Conservation (phyloP, 2,888 invertebrate genomes). For the Dendrolimus pini region DNA sequence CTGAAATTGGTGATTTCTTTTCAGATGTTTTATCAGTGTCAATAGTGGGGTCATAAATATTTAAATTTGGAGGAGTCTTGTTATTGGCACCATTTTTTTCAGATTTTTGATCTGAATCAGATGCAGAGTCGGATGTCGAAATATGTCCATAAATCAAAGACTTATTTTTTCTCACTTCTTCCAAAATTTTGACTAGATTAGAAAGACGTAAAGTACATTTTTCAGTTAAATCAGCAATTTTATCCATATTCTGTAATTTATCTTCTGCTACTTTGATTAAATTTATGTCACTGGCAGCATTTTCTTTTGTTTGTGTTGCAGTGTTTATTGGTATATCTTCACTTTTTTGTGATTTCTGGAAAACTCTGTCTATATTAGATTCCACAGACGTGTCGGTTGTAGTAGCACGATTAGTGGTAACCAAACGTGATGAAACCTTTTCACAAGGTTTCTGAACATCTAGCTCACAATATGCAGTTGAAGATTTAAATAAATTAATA, state of each 20-base stretch:
- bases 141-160: conserved; percentile 55
- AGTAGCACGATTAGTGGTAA: conserved; percentile 17
- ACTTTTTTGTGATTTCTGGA: conserved; percentile 14
- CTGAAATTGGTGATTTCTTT: conserved; percentile 15
- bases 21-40: conserved; percentile 15
- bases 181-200: conserved; percentile 61
- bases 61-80: conserved; percentile 13
- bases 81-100: conserved; percentile 25
- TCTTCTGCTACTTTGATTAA: conserved; percentile 57
- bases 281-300: conserved; percentile 42
- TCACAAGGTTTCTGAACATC: neutral
- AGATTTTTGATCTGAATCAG: conserved; percentile 46
- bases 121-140: conserved; percentile 48
- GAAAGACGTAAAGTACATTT: conserved; percentile 66
- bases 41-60: conserved; percentile 12
- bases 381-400: conserved; percentile 30
- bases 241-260: conserved; percentile 67
- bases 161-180: conserved; percentile 67
- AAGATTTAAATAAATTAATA: neutral
- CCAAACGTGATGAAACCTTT: neutral
- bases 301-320: conserved; percentile 51
- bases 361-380: conserved; percentile 23
- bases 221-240: conserved; percentile 66
- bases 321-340: conserved; percentile 30
- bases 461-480: neutral